Base-by-base conservation (phyloP, 2,113 vertebrate genomes). In the Paedocypris sp. region DNA sequence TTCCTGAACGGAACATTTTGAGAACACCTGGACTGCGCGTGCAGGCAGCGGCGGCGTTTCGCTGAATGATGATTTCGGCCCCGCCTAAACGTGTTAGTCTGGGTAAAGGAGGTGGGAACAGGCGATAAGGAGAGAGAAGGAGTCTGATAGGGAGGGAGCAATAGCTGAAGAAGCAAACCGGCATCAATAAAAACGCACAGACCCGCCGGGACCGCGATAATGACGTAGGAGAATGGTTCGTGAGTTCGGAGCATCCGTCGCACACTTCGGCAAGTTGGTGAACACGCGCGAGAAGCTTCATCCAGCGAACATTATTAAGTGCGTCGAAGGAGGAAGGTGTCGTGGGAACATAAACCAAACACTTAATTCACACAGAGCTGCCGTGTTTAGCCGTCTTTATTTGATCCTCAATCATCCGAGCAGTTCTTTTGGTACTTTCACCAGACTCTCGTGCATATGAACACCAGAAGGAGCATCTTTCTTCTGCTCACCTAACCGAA, bases 321-420 rank as follows among this genome's bases (percentile, higher is more conserved):
- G 4, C 60, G 12, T 43, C 15, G 60, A 62, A 16, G 36, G 50
- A 20, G 32, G 54, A 56, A 73, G 60, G 72, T 58, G 60, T 65
- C 49, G 39, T 18, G 51, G 65, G 76, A 65, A 66, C 49, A 49
- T 20, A 4, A 53, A 54, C 79, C 80, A 82, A 82, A 79, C 74
- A 80, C 80, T 70, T 22, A 53, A 69, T 75, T 52, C 53, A 69
- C 64, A 76, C 77, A 80, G 76, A 82, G 82, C 75, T 80, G 75
- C 77, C 10, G 56, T 19, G 19, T 22, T 8, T 11, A 26, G 15
- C 8, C 48, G 31, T 23, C 60, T 48, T 10, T 19, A 8, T 12
- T 12, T 32, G 26, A 39, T 32, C n/a, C 18, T 12, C 31, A 7
- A 51, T 31, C 35, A 26, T 28, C 26, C 18, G 52, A 42, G 8